Base-by-base conservation (phyloP, 2,888 invertebrate genomes). In the Trachelus tabidus region DNA sequence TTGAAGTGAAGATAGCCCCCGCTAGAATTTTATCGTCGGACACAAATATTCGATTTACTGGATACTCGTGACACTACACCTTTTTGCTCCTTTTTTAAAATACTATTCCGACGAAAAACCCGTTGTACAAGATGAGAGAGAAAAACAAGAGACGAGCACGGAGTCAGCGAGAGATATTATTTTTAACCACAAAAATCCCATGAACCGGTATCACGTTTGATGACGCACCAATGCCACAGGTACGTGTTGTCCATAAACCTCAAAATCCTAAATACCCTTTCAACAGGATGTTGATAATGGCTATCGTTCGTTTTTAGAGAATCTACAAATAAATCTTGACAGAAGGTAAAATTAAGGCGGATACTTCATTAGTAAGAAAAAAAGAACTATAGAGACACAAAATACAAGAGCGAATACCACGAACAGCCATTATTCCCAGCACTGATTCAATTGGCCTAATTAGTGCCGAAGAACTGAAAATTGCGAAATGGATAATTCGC, bases 21-120 rank as follows among this genome's bases (percentile, higher is more conserved):
- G 12, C 30, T 30, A 30, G 12, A 31, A 0, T 31, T 23, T 71
- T 31, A 71, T 71, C 71, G 71, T 31, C 31, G 12, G 30, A 71
- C 71, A 71, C 33, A 71, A 34, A 71, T 33, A 71, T 71, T 34
- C 71, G 31, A 71, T 71, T 71, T 71, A 12, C 69, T 15, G 69
- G 15, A 1, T 40, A 15, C 40, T 40, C 69, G 31, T 23, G 71
- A 34, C 12, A 31, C 71, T 31, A 33, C 12, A 56, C 2, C 3
- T 34, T 33, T 71, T 31, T 71, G 71, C 23, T 71, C 23, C 31
- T 71, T 71, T 71, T 23, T 71, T 12, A 11, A 1, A n/a, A 1
- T 71, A 31, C 12, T 31, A 34, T 33, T 71, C 71, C 31, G 33
- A 15, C 71, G 71, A 71, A 71, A 71, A 71, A 71, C 71, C 12